Evolutionary conservation across 2,888 invertebrate genomes (phyloP).

Genomic region (Parnassius orleans): DNA sequence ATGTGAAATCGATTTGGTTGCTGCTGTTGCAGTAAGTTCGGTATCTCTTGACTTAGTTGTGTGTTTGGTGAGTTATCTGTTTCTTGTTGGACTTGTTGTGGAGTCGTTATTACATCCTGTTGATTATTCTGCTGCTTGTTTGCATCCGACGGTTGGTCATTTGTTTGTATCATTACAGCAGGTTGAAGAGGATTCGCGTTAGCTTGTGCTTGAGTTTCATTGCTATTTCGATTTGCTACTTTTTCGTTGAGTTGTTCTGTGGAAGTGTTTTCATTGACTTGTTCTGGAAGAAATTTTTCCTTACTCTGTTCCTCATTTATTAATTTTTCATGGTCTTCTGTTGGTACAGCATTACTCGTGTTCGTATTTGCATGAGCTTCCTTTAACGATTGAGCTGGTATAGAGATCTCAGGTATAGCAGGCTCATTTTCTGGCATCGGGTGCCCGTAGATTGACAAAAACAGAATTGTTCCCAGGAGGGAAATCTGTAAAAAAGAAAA

Average conservation of each 20-base stretch:
- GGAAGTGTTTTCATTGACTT: neutral
- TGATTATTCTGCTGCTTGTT: neutral
- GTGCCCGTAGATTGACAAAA: constrained; percentile 1
- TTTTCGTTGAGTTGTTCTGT: neutral
- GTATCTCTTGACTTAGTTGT: neutral
- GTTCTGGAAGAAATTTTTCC: no score
- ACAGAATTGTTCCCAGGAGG: neutral
- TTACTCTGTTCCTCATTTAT: neutral
- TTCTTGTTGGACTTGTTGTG: neutral
- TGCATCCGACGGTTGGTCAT: neutral
- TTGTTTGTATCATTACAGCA: neutral
- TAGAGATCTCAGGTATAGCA: neutral
- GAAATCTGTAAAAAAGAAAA: constrained; percentile 10
- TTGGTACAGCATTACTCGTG: neutral
- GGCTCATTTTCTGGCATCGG: constrained; percentile 4
- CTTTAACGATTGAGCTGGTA: no score
- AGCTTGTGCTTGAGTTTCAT: neutral
- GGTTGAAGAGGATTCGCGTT: neutral
- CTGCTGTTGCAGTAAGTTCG: neutral
- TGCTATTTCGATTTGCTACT: neutral
- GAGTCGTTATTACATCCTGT: neutral
- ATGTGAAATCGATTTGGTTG: neutral
- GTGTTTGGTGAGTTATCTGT: neutral
- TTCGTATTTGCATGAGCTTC: no score
- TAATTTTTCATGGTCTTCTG: neutral